Evolutionary conservation across 2,113 vertebrate species (phyloP), one percentile per base, ranked within the genome.

Genomic region (Equus quagga): DNA sequence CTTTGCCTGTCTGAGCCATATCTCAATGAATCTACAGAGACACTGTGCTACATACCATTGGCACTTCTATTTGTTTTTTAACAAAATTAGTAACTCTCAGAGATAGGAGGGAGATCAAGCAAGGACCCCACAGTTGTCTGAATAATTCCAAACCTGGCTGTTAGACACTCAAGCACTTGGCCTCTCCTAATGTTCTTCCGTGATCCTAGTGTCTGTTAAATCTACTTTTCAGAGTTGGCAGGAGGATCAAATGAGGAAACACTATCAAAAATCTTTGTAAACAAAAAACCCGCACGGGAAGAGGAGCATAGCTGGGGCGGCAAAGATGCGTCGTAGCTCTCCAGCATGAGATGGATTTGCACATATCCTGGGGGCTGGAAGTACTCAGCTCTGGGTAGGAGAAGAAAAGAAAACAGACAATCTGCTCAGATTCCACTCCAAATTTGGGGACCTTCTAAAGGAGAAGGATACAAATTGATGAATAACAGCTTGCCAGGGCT

Each of bases 331-430:
- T 15, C 24, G 15, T 11, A 21, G 76, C 62, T 72, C 23, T 65
- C 14, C 36, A n/a, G 21, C 0, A 0, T 8, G 33, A 31, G 3
- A 69, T 7, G 18, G 36, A 62, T 73, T 17, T 1, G 1, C 36
- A 51, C 73, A 2, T 5, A 10, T 76, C 24, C 24, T 51, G 8
- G 44, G 26, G 36, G 21, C 49, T 69, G 24, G 56, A 56, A 33
- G 46, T 8, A 5, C 28, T 72, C 31, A 13, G 41, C 7, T 78
- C 67, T 82, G n/a, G 18, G 18, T 18, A 46, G 76, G 44, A 94
- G 56, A 84, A 75, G n/a, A 36, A 79, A 86, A 33, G 67, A 33
- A 80, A 78, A 54, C 8, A 86, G 49, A 44, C 23, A 46, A 21
- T 82, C 60, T 28, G 1, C 33, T 44, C 19, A 49, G 0, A 24